Evolutionary conservation across 2,888 invertebrate genomes (phyloP).

Genomic region (Standfussiana lucernea): DNA sequence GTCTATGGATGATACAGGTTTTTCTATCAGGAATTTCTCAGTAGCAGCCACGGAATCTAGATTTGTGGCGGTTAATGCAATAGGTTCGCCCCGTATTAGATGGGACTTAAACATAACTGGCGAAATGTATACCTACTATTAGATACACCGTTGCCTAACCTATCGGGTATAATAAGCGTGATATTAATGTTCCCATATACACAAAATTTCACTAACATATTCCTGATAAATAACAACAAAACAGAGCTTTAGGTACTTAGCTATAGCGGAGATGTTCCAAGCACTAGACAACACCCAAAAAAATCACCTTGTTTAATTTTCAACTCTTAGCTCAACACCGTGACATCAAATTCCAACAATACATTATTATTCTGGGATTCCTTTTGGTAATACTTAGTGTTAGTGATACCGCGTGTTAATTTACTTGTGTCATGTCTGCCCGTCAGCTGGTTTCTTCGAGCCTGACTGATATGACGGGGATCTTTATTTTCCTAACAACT

Average conservation of each 20-base stretch:
- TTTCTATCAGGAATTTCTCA: too few species aligned
- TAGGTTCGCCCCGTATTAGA: too few species aligned
- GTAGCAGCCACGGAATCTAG: too few species aligned
- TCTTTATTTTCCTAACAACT: background rate
- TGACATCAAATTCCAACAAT: background rate
- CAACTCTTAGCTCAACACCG: background rate
- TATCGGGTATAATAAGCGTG: too few species aligned
- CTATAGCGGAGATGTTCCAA: background rate
- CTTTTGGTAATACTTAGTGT: background rate
- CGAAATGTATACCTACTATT: too few species aligned
- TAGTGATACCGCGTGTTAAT: background rate
- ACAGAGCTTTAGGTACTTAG: background rate
- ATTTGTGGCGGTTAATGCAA: too few species aligned
- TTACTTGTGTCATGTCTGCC: background rate
- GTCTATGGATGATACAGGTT: too few species aligned
- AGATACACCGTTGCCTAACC: too few species aligned
- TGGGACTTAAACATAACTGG: too few species aligned
- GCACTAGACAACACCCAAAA: background rate
- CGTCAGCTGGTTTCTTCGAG: conserved; percentile 15
- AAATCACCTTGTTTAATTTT: background rate
- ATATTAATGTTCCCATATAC: background rate
- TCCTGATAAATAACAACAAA: background rate
- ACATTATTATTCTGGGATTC: background rate
- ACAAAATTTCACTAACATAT: background rate
- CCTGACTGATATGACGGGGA: conserved; percentile 11